These are phyloP conservation scores for Orchesellides sinensis DNA, from an alignment of 2,888 invertebrate species.

Conservation along the genomic window DNA sequence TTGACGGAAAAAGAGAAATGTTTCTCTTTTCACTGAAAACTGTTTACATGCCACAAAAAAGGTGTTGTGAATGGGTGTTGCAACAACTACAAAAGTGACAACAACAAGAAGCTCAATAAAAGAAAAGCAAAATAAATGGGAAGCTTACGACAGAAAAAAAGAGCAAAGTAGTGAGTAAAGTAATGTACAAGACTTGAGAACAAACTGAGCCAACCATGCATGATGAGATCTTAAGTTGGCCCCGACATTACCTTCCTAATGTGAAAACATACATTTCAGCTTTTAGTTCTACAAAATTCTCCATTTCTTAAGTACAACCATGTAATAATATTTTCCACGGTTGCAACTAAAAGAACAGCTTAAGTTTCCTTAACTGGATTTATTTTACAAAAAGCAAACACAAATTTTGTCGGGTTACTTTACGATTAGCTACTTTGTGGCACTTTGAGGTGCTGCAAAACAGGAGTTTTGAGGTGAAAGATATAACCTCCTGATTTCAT, in stretches of 20 bases:
- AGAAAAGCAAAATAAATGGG: background rate
- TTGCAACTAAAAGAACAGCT: conserved; percentile 11
- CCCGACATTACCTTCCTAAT: conserved; percentile 60
- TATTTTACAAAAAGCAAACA: conserved; percentile 49
- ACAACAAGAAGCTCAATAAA: conserved; percentile 29
- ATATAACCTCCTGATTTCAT: background rate
- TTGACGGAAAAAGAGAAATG: conserved; percentile 46
- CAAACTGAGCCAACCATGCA: conserved; percentile 54
- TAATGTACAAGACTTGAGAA: conserved; percentile 18
- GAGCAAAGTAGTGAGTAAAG: conserved; percentile 15
- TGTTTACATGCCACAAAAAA: conserved; percentile 65
- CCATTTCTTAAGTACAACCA: background rate
- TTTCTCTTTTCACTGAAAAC: conserved; percentile 58
- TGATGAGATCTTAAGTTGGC: conserved; percentile 64
- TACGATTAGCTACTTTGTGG: conserved; percentile 56
- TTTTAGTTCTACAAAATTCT: conserved; percentile 47
- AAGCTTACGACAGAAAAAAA: background rate
- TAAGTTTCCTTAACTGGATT: conserved; percentile 52
- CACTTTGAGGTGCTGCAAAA: conserved; percentile 65
- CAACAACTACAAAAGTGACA: conserved; percentile 59
- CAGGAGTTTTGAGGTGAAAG: conserved; percentile 32
- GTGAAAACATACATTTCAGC: conserved; percentile 46
- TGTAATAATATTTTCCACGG: background rate
- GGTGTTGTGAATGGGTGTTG: conserved; percentile 65
- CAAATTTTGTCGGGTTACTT: conserved; percentile 13